Evolutionary conservation across 2,888 invertebrate genomes (phyloP).

Genomic region (Spatulosminthurus flaviceps): DNA sequence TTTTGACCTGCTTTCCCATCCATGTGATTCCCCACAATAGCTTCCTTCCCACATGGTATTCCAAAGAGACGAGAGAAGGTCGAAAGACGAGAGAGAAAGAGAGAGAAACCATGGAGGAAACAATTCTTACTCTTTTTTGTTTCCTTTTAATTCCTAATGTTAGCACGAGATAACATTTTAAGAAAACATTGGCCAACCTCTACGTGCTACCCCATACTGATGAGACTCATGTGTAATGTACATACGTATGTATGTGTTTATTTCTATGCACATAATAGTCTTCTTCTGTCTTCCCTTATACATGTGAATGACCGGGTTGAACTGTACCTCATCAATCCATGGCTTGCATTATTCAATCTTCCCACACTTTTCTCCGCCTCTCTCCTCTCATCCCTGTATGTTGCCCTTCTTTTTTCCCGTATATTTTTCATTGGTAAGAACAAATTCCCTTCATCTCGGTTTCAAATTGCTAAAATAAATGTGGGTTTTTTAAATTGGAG

Average conservation of each 20-base stretch:
- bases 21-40: no score
- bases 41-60: no score
- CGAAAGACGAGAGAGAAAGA: neutral
- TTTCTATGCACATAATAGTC: neutral
- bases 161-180: slow-evolving; percentile 21
- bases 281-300: neutral
- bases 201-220: slow-evolving; percentile 9
- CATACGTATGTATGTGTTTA: neutral
- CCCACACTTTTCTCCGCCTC: neutral
- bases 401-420: neutral
- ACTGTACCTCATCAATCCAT: slow-evolving; percentile 3
- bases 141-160: slow-evolving; percentile 23
- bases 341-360: slow-evolving; percentile 1
- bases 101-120: neutral
- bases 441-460: no score
- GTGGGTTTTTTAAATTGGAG: no score
- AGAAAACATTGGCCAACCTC: neutral
- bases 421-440: no score
- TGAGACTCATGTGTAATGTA: neutral
- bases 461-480: no score
- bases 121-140: slow-evolving; percentile 13
- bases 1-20: no score
- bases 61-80: no score
- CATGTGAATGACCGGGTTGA: neutral
- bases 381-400: neutral